Evolutionary conservation across 2,888 invertebrate species (phyloP).

Genomic region (Nephrotoma flavescens): DNA sequence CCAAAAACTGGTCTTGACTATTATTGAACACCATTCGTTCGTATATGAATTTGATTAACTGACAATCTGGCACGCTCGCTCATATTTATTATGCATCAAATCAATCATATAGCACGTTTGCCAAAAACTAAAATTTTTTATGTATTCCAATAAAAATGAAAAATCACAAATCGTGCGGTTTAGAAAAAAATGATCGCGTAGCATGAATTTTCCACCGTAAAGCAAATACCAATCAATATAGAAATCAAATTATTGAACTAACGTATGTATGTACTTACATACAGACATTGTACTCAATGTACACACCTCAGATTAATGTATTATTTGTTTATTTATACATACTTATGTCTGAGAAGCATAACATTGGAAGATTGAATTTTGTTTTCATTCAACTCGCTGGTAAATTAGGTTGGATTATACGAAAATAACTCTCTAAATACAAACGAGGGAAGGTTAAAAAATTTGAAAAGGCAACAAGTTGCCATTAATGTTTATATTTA

Average conservation of each 20-base stretch:
- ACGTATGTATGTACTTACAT: not conserved
- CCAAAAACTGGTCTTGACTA: too few species aligned
- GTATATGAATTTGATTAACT: too few species aligned
- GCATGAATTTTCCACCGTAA: not conserved
- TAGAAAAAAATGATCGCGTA: not conserved
- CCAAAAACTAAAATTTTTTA: not conserved
- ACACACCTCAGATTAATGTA: not conserved
- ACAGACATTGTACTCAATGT: not conserved
- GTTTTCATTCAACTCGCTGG: not conserved
- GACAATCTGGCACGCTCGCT: too few species aligned
- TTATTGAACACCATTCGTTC: too few species aligned
- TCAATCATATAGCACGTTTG: too few species aligned
- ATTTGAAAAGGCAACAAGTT: not conserved
- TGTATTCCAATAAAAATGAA: not conserved
- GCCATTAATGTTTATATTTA: not conserved
- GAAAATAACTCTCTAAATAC: not conserved
- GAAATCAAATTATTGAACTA: not conserved
- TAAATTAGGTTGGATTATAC: not conserved
- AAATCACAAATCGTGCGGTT: not conserved
- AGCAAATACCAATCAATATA: not conserved
- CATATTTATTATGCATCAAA: too few species aligned
- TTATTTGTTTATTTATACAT: not conserved
- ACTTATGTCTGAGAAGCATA: not conserved
- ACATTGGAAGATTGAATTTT: not conserved
- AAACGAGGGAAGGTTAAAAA: not conserved